Evolutionary conservation across 2,888 invertebrate genomes (phyloP), one percentile per base, ranked within the genome.

Genomic region (Hololepta plana): DNA sequence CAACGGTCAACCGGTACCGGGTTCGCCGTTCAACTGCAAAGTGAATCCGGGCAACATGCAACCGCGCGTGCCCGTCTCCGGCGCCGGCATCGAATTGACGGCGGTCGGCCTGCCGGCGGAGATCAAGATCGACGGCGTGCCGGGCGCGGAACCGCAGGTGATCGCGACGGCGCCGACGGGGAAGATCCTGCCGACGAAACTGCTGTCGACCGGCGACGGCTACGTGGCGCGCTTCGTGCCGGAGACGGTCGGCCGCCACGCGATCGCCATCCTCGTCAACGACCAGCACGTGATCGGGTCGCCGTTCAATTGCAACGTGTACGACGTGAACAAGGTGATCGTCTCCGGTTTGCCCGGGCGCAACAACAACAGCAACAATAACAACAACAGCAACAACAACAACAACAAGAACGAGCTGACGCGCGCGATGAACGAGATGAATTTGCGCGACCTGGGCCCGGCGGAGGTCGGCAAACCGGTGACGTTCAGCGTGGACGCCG

Each of bases 1-100:
- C 48, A 75, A 75, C 53, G 74, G 75, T 0, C 72, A 73, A 47
- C 71, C 75, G 1, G 75, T 75, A 1, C 75, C 73, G 37, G 91
- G 93, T 2, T 91, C 90, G 7, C 95, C 95, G n/a, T 95, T 93
- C 56, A 75, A 73, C 15, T 93, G 91, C 45, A 71, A 76, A 47
- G 80, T 95, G 35, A 54, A 58, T 23, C 57, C 64, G 2, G 53
- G 66, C 64, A 39, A 71, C 62, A 53, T 67, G 49, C 40, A 72
- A 59, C 50, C 74, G 55, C 52, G 71, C 61, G 41, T 63, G 55
- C 44, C 60, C 16, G 65, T 76, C 13, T 62, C 66, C 9, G 79
- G 77, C 7, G 58, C 63, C 17, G 75, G 71, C 24, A 53, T 80
- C 27, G 72, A 76, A 46, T 60, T 72, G 51, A 68, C 73, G 12